Evolutionary conservation across 2,797 vertebrate genomes (phyloP).

Genomic region (Scyliorhinus canicula): DNA sequence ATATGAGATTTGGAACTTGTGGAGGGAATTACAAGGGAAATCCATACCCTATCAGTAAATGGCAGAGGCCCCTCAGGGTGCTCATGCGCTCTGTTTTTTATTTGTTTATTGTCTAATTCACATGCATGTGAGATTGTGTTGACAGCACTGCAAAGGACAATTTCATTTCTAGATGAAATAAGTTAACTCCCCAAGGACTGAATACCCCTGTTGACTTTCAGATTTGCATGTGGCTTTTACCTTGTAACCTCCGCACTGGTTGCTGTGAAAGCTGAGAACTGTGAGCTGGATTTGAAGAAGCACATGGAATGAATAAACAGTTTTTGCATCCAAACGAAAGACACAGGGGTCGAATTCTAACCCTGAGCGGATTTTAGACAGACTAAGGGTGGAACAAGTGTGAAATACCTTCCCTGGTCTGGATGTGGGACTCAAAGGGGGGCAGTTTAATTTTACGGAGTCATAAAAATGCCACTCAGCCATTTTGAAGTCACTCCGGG

Average conservation of each 20-base stretch:
- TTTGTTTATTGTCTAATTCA: background rate
- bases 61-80: background rate
- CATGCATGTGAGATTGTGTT: background rate
- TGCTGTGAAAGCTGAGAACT: background rate
- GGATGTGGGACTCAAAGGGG: background rate
- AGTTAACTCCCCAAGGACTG: background rate
- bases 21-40: background rate
- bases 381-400: background rate
- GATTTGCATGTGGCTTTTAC: background rate
- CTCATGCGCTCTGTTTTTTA: background rate
- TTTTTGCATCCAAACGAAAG: background rate
- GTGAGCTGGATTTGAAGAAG: background rate
- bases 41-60: background rate
- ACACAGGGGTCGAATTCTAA: background rate
- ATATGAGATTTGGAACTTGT: background rate
- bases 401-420: background rate
- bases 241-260: background rate
- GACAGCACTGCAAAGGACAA: conserved; percentile 23
- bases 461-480: background rate
- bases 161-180: background rate
- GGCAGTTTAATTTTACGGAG: background rate
- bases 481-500: too few relatives aligned
- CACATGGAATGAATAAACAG: background rate
- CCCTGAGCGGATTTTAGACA: background rate
- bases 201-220: conserved; percentile 23